Evolutionary conservation across 2,797 vertebrate species (phyloP).

Genomic region (Psittacula derbiana): DNA sequence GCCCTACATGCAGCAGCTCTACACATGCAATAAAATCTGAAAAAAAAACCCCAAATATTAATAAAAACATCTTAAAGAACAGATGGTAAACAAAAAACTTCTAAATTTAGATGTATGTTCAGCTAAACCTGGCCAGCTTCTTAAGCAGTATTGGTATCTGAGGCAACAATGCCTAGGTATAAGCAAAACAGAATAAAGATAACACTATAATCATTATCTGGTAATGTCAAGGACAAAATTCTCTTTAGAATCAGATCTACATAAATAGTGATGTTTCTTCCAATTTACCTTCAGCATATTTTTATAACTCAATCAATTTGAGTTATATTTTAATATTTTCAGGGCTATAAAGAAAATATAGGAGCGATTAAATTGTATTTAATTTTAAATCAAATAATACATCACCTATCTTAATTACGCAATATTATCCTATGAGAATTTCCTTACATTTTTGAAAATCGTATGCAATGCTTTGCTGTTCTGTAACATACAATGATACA

Average conservation of each 20-base stretch:
- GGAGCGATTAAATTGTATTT: slow-evolving; percentile 31
- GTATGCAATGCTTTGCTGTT: slow-evolving; percentile 52
- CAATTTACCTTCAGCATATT: not conserved
- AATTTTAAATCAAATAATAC: slow-evolving; percentile 55
- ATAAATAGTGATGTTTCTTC: not conserved
- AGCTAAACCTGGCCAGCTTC: not conserved
- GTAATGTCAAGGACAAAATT: slow-evolving; percentile 50
- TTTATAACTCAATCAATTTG: not conserved
- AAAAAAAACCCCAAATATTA: not conserved
- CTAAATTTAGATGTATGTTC: not conserved
- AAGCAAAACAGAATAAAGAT: slow-evolving; percentile 26
- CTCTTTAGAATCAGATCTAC: not conserved
- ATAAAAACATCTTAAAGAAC: not conserved
- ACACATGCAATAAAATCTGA: not conserved
- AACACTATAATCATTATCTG: not conserved
- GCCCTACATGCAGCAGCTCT: not conserved
- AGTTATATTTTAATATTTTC: slow-evolving; percentile 25
- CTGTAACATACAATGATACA: slow-evolving; percentile 35
- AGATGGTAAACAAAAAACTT: not conserved
- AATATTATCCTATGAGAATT: slow-evolving; percentile 42
- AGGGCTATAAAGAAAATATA: slow-evolving; percentile 12
- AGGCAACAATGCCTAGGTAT: not conserved
- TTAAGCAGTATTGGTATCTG: not conserved
- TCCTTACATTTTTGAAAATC: slow-evolving; percentile 63
- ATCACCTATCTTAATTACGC: slow-evolving; percentile 36